These are phyloP conservation scores for Corythornis cristatus DNA, from an alignment of 2,113 vertebrate species.

Conservation along the genomic window DNA sequence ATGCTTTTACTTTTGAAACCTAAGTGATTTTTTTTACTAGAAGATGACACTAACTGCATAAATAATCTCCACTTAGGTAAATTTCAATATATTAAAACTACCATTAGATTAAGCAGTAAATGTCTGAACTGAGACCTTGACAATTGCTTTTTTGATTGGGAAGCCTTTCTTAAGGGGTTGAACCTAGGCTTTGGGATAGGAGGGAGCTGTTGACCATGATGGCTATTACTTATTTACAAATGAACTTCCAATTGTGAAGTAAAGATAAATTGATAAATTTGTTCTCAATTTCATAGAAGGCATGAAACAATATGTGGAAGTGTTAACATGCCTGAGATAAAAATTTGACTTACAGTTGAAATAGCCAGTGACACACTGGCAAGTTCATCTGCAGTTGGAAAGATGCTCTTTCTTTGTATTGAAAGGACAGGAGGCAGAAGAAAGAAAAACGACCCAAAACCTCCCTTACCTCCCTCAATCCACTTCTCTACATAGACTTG, in stretches of 20 bases:
- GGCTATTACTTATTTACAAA: not conserved
- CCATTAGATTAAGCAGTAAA: not conserved
- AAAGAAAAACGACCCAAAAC: not conserved
- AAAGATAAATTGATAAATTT: constrained; percentile 37
- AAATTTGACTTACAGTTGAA: not conserved
- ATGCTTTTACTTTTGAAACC: not conserved
- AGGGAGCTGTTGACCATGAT: not conserved
- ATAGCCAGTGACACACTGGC: not conserved
- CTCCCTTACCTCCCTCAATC: rapidly evolving
- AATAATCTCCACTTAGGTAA: not conserved
- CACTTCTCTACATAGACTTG: not conserved
- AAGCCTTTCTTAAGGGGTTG: not conserved
- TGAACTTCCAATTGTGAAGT: constrained; percentile 48
- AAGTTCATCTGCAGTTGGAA: not conserved
- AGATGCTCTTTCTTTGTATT: not conserved
- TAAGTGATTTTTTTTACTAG: not conserved
- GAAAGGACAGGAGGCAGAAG: not conserved
- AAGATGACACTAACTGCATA: not conserved
- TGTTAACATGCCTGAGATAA: not conserved
- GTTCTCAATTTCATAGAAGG: not conserved
- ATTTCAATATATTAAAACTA: not conserved
- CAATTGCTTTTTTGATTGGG: not conserved
- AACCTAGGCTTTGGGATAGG: not conserved
- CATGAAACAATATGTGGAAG: not conserved
- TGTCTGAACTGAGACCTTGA: not conserved